Conservation (phyloP, 2,113 vertebrate genomes). For the Sprattus sprattus region DNA sequence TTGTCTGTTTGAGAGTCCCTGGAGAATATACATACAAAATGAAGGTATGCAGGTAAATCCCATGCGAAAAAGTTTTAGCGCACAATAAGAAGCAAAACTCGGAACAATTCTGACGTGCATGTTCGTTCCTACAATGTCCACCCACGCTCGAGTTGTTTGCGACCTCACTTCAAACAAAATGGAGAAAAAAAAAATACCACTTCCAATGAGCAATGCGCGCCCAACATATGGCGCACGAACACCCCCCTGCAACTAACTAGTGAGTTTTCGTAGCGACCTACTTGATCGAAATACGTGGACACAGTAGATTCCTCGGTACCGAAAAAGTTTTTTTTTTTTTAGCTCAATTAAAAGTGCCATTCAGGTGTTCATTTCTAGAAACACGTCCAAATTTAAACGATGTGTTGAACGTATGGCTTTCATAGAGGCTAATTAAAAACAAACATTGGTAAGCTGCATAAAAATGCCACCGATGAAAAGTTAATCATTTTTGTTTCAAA, state of each 20-base stretch:
- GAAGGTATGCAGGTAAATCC: not conserved
- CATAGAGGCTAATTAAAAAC: not conserved
- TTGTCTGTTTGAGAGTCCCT: not conserved
- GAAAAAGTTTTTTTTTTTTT: not conserved
- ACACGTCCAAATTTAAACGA: not conserved
- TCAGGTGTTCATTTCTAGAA: not conserved
- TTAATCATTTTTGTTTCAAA: not conserved
- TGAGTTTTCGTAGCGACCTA: not conserved
- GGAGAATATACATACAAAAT: not conserved
- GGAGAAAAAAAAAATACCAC: not conserved
- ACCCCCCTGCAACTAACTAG: not conserved
- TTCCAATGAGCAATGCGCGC: not conserved
- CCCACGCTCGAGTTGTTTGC: constrained; percentile 14
- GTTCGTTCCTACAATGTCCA: constrained; percentile 14
- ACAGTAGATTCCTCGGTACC: no score
- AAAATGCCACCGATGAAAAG: not conserved
- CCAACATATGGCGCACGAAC: not conserved
- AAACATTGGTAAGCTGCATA: not conserved
- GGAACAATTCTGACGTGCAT: constrained; percentile 10
- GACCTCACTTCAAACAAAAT: constrained; percentile 17
- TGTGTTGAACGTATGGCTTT: not conserved
- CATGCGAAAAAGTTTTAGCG: not conserved
- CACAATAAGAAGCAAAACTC: not conserved
- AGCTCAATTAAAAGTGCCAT: not conserved
- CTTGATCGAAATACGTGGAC: not conserved